Evolutionary conservation across 92 coral and sea anemone genomes (phyloP).

Genomic region (Zoanthus gigantus): DNA sequence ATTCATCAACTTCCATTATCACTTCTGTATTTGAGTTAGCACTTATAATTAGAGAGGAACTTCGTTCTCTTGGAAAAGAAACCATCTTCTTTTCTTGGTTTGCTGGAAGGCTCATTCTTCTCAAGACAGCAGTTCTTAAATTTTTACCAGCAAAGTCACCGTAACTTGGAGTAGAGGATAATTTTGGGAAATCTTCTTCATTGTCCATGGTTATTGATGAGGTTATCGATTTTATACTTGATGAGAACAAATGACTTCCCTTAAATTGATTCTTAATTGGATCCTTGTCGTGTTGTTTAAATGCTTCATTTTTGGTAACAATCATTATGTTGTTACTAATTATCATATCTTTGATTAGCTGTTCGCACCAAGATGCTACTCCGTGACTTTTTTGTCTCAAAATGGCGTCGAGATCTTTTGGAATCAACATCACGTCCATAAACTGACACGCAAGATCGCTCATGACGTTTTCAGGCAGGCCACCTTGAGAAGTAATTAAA

Average conservation of each 20-base stretch:
- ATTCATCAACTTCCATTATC: slow-evolving; percentile 17
- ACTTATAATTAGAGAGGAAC: background rate
- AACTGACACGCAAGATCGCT: slow-evolving; percentile 96
- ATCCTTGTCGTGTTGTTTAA: slow-evolving; percentile 44
- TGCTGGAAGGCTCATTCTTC: slow-evolving; percentile 26
- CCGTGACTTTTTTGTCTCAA: slow-evolving; percentile 94
- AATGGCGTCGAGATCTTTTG: slow-evolving; percentile 85
- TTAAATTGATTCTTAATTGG: background rate
- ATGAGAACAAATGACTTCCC: background rate
- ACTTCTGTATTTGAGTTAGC: background rate
- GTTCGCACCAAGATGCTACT: slow-evolving; percentile 98
- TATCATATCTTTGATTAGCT: slow-evolving; percentile 92
- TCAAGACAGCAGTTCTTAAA: slow-evolving; percentile 11
- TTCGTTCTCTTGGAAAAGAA: background rate
- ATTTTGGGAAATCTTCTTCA: background rate
- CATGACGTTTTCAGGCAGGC: slow-evolving; percentile 82
- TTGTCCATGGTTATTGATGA: background rate
- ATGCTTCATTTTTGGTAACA: slow-evolving; percentile 77
- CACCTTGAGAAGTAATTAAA: slow-evolving; percentile 58
- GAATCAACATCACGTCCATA: slow-evolving; percentile 94
- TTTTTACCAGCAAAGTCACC: slow-evolving; percentile 27
- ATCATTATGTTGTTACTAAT: slow-evolving; percentile 76
- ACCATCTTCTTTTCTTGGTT: background rate
- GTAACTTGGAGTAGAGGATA: slow-evolving; percentile 18
- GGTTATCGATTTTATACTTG: background rate